Base-by-base conservation (phyloP, 2,888 invertebrate species). In the Chrysolina americana region DNA sequence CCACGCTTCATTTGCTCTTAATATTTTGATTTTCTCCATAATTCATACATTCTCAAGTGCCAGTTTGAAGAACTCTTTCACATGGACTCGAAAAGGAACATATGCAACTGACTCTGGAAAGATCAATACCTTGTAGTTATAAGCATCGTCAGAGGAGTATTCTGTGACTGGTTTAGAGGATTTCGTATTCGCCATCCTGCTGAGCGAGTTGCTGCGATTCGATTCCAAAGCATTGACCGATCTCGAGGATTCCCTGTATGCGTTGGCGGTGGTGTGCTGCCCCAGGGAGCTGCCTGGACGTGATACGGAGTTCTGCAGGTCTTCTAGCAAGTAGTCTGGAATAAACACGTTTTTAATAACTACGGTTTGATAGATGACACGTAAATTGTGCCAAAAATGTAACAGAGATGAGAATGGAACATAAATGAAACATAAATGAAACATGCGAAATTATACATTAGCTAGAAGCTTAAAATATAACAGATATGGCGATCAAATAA, bases 221-320 rank as follows among this genome's bases (percentile, higher is more conserved):
- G 79, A 79, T 41, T 84, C 82, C 50, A 80, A 70, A 23, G 82
- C 81, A 70, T 80, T 81, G 64, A 81, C 74, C 28, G 79, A 77
- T 66, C 81, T 78, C n/a, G 82, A 79, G 17, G 76, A 80, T 77
- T 85, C 85, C 65, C 83, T 81, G 73, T 84, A 85, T 21, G 83
- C 83, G 47, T 79, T 80, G 41, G 81, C 83, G 62, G 77, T 77
- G 17, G 78, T 76, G 73, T 81, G 81, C 41, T 84, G 83, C n/a
- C 86, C 85, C 72, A 87, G 72, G 19, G 87, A 84, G 75, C 87
- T 86, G 10, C 85, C 85, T 19, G 88, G 87, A 17, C 87, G 83
- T 2, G 87, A 85, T 10, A 89, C 88, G 2, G 89, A 88, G 75
- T 85, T 88, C 80, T 89, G 89, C 13, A 89, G 82, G 78, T 89